These are phyloP conservation scores for Poecile atricapillus DNA, from an alignment of 2,113 vertebrate genomes.

Conservation along the genomic window DNA sequence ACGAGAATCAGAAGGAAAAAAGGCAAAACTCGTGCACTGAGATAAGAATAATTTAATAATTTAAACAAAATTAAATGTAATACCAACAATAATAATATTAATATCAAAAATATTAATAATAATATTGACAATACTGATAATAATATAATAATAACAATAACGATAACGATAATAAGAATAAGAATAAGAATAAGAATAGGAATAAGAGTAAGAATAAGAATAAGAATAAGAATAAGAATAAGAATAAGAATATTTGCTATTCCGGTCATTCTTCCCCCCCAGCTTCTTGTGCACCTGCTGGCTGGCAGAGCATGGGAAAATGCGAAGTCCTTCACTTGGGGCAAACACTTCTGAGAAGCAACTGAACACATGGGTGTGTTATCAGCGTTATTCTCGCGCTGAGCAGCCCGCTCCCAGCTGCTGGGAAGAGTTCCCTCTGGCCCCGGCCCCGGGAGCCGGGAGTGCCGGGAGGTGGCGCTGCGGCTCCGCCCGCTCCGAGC, in stretches of 20 bases:
- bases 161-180: too few relatives aligned
- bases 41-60: background rate
- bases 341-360: background rate
- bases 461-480: conserved; percentile 25
- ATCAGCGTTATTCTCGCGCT: background rate
- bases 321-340: background rate
- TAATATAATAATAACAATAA: too few relatives aligned
- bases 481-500: background rate
- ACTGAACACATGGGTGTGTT: accelerated
- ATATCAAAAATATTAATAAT: too few relatives aligned
- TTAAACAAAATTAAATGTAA: background rate
- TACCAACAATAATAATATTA: too few relatives aligned
- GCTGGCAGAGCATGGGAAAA: background rate
- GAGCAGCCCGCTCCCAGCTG: accelerated
- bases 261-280: background rate
- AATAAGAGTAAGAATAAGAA: too few relatives aligned
- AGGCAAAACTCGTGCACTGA: background rate
- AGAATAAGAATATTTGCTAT: background rate
- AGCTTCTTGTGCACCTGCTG: background rate
- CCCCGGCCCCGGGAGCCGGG: background rate
- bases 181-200: too few relatives aligned
- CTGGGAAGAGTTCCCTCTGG: accelerated
- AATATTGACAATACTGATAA: too few relatives aligned
- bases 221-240: too few relatives aligned
- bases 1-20: background rate